A percentile compares a stretch with the other conserved stretches of the same genome.
Conservation (phyloP, 2,113 vertebrate species). For the Pterocles burchelli region DNA sequence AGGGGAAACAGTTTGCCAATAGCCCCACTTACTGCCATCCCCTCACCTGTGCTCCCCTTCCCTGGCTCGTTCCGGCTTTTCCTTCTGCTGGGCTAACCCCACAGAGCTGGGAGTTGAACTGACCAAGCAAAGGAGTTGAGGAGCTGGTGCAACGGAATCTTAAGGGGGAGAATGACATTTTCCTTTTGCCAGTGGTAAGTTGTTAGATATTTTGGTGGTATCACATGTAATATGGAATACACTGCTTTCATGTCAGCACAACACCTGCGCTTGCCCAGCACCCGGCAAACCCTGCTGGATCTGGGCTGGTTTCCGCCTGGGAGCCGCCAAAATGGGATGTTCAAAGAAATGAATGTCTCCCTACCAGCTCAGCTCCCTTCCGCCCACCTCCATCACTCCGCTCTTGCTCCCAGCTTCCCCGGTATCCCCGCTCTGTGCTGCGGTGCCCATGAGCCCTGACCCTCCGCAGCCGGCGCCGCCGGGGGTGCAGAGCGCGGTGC, state of each 20-base stretch:
- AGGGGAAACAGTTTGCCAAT: neutral
- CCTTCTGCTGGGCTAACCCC: neutral
- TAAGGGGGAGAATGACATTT: accelerated
- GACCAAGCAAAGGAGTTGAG: neutral
- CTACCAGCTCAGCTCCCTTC: accelerated
- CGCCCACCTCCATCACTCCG: neutral
- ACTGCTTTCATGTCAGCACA: accelerated
- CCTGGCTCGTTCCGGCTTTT: neutral
- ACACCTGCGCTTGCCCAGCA: accelerated
- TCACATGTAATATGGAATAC: accelerated
- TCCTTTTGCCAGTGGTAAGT: neutral
- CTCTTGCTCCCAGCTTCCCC: neutral
- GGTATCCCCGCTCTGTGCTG: neutral
- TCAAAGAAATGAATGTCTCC: neutral
- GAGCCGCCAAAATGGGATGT: neutral
- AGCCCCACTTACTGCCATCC: neutral
- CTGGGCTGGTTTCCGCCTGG: neutral
- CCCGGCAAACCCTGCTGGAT: neutral
- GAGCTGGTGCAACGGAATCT: neutral
- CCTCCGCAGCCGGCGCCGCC: neutral
- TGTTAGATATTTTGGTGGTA: neutral
- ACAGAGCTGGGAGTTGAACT: accelerated
- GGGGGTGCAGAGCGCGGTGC: neutral
- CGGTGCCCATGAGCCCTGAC: accelerated
- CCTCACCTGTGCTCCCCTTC: neutral